Evolutionary conservation across 2,113 vertebrate genomes (phyloP).

Genomic region (Bostrychus sinensis): DNA sequence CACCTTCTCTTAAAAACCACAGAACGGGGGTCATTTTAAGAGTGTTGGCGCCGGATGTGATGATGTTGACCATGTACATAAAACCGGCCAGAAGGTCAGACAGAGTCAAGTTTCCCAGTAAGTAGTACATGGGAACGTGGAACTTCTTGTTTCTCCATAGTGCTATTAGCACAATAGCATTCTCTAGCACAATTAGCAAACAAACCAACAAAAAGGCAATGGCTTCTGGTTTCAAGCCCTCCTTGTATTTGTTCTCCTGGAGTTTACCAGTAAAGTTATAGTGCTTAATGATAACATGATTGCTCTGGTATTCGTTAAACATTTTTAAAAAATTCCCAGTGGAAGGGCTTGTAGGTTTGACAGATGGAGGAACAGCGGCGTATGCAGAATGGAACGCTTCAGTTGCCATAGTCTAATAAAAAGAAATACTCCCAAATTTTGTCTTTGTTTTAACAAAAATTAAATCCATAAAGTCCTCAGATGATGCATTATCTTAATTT

Average conservation of each 20-base stretch:
- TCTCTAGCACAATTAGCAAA: constrained; percentile 86
- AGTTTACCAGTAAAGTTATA: constrained; percentile 91
- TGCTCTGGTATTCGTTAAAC: constrained; percentile 79
- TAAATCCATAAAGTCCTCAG: constrained; percentile 52
- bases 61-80: constrained; percentile 89
- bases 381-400: constrained; percentile 52
- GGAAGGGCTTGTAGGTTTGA: constrained; percentile 13
- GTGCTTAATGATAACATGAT: constrained; percentile 79
- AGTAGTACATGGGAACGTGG: constrained; percentile 90
- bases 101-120: constrained; percentile 88
- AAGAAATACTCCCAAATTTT: background rate
- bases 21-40: constrained; percentile 84
- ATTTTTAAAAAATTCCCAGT: constrained; percentile 60
- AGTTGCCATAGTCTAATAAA: constrained; percentile 32
- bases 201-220: constrained; percentile 85
- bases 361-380: constrained; percentile 37
- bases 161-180: constrained; percentile 85
- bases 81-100: constrained; percentile 89
- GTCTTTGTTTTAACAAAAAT: constrained; percentile 2
- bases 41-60: constrained; percentile 86
- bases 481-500: constrained; percentile 32
- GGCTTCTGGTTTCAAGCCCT: constrained; percentile 80
- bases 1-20: constrained; percentile 89
- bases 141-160: constrained; percentile 91
- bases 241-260: constrained; percentile 78